A percentile compares a stretch with the other conserved stretches of the same genome.
These are phyloP conservation scores for Virgularia gustaviana DNA, from an alignment of 92 coral and sea anemone species.

Conservation along the genomic window DNA sequence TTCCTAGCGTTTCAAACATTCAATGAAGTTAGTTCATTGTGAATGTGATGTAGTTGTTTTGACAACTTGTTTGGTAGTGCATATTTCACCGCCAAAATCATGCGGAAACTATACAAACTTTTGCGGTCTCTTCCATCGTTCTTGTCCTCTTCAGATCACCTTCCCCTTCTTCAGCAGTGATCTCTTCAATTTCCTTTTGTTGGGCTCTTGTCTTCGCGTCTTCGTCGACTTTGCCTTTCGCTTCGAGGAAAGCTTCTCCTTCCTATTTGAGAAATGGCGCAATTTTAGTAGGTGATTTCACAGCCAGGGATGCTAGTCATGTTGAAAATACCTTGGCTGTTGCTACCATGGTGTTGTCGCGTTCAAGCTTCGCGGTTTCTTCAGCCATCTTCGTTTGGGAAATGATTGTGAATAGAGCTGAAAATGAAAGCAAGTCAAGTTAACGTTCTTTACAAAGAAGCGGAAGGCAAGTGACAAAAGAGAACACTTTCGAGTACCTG, in stretches of 20 bases:
- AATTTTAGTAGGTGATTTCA: not conserved
- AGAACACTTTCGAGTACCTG: constrained; percentile 31
- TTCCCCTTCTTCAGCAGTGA: constrained; percentile 26
- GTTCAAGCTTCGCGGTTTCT: constrained; percentile 75
- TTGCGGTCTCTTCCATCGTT: constrained; percentile 81
- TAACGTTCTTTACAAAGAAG: not conserved
- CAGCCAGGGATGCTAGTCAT: constrained; percentile 5
- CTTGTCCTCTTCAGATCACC: constrained; percentile 59
- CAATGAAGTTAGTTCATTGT: not conserved
- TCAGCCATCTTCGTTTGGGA: constrained; percentile 64
- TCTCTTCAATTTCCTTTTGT: constrained; percentile 70
- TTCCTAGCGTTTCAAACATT: constrained; percentile 49
- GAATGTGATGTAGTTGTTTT: constrained; percentile 15
- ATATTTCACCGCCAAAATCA: not conserved
- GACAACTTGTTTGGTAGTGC: constrained; percentile 7
- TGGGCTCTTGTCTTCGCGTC: constrained; percentile 79
- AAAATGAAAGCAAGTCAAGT: not conserved
- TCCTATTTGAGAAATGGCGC: constrained; percentile 55
- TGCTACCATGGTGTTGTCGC: constrained; percentile 80
- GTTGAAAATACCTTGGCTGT: constrained; percentile 78
- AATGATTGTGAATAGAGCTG: not conserved
- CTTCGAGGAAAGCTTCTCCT: constrained; percentile 85
- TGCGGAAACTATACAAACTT: constrained; percentile 48
- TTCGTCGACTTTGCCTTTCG: constrained; percentile 70
- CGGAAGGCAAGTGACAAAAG: constrained; percentile 22